Evolutionary conservation across 1,140 invertebrate genomes (phyloP).

Genomic region (Cataglyphis hispanica): DNA sequence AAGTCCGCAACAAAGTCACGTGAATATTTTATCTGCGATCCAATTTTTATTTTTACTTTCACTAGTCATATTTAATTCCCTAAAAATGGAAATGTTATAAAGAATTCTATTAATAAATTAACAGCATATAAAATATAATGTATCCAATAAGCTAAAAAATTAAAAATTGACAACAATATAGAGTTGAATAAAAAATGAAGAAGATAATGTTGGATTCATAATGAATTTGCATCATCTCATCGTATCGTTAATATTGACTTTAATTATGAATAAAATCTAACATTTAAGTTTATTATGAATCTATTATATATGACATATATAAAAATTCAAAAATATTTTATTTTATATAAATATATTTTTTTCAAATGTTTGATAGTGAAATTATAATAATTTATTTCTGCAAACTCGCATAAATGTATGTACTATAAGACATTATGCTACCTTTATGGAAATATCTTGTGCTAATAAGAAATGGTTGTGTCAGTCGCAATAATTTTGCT

Average conservation of each 20-base stretch:
- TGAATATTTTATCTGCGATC: too few relatives aligned
- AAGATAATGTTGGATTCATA: background rate
- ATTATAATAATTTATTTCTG: background rate
- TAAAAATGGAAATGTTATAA: background rate
- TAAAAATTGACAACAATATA: background rate
- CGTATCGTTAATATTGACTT: background rate
- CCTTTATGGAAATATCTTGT: background rate
- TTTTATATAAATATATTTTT: background rate
- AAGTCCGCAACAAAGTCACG: background rate
- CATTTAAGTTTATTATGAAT: background rate
- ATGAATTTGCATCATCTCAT: background rate
- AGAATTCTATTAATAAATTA: background rate
- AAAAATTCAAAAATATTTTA: background rate
- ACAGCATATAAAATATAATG: background rate
- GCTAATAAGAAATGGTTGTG: slow-evolving; percentile 41
- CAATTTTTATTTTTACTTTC: background rate
- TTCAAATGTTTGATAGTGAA: background rate
- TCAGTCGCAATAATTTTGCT: slow-evolving; percentile 45
- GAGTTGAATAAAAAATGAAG: background rate
- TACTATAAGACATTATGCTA: background rate
- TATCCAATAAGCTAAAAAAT: background rate
- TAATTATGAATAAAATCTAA: background rate
- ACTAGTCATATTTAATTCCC: background rate
- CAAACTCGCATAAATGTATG: slow-evolving; percentile 6
- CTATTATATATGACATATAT: background rate